Conservation (phyloP, 2,888 invertebrate species). For the Minunthozetes semirufus region DNA sequence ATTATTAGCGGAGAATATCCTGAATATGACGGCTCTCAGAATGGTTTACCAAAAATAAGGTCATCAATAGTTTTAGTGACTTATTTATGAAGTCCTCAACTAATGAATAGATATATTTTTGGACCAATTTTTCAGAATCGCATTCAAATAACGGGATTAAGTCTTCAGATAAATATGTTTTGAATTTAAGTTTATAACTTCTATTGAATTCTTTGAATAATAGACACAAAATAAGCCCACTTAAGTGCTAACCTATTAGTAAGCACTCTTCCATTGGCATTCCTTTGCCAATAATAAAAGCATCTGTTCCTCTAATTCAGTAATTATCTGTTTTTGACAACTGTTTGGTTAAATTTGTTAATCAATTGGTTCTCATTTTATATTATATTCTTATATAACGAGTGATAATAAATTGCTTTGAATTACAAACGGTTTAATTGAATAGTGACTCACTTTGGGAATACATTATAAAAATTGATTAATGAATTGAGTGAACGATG, state of each 20-base stretch:
- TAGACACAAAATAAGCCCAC: too few relatives aligned
- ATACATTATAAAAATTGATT: not conserved
- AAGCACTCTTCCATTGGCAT: too few relatives aligned
- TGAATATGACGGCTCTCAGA: not conserved
- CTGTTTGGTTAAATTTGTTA: too few relatives aligned
- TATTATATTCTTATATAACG: too few relatives aligned
- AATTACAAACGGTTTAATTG: not conserved
- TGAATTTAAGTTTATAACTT: too few relatives aligned
- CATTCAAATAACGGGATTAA: not conserved
- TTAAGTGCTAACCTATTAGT: too few relatives aligned
- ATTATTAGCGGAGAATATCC: not conserved
- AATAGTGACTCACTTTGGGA: too few relatives aligned
- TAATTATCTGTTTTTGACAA: too few relatives aligned
- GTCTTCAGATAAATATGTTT: not conserved
- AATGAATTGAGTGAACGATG: slow-evolving; percentile 1
- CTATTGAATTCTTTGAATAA: too few relatives aligned
- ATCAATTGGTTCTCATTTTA: too few relatives aligned
- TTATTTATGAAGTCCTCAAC: not conserved
- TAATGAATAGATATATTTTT: slow-evolving; percentile 11
- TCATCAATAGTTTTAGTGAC: not conserved
- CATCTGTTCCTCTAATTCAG: too few relatives aligned
- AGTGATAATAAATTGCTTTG: not conserved
- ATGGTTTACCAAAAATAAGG: not conserved
- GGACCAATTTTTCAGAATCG: not conserved
- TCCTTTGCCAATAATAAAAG: too few relatives aligned